Percentiles rank a stretch among this genome's conserved stretches.
These are phyloP conservation scores for Odocoileus hemionus DNA, from an alignment of 2,113 vertebrate species.

Conservation along the genomic window DNA sequence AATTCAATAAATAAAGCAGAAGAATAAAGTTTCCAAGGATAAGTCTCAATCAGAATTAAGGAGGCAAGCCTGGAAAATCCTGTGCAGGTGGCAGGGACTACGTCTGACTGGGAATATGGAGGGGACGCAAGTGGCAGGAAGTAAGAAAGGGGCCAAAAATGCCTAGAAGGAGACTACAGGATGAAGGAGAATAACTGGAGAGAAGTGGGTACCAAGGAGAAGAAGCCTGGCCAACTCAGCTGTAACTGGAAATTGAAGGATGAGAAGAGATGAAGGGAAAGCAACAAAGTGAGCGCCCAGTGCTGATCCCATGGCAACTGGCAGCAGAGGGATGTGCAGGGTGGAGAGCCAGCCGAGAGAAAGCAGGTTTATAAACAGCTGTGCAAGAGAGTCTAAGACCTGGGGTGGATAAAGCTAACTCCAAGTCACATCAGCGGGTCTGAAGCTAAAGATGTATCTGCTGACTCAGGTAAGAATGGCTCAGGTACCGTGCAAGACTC, in stretches of 20 bases:
- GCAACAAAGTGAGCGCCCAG: neutral
- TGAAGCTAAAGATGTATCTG: neutral
- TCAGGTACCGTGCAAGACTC: neutral
- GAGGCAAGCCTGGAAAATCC: neutral
- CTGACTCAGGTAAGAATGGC: neutral
- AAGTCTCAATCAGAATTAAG: conserved; percentile 16
- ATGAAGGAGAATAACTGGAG: neutral
- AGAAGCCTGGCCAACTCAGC: neutral
- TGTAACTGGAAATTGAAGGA: neutral
- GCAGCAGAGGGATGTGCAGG: neutral
- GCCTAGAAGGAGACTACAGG: rapidly evolving
- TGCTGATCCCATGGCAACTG: neutral
- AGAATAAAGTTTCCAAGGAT: neutral
- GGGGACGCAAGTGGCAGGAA: neutral
- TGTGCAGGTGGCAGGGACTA: neutral
- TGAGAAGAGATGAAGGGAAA: neutral
- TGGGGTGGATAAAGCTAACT: neutral
- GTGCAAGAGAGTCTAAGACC: neutral
- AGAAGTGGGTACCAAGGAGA: neutral
- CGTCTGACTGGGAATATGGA: neutral
- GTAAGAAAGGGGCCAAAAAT: neutral
- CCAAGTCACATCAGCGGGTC: neutral
- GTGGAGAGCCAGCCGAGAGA: neutral
- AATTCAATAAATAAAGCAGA: neutral
- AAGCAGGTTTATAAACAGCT: neutral